Evolutionary conservation across 1,140 invertebrate species (phyloP).

Genomic region (Luehdorfia chinensis): DNA sequence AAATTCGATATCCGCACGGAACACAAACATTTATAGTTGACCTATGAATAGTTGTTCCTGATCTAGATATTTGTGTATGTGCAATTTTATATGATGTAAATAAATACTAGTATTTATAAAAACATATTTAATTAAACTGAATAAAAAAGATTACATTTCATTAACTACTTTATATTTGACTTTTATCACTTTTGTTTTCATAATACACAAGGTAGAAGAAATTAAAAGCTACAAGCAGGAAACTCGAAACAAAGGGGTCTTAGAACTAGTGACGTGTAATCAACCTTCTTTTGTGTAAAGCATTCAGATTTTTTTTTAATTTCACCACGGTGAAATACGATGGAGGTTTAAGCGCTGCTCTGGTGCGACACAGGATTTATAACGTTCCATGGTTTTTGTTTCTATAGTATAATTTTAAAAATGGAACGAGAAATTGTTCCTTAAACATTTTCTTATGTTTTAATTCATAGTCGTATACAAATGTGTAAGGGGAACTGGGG

Average conservation of each 20-base stretch:
- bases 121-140: too few species aligned
- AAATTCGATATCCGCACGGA: too few species aligned
- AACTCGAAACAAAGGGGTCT: conserved; percentile 44
- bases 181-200: not conserved
- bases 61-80: too few species aligned
- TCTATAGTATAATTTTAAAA: conserved; percentile 11
- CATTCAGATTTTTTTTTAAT: conserved; percentile 40
- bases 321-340: conserved; percentile 25
- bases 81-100: too few species aligned
- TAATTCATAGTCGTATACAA: too few species aligned
- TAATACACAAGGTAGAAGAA: conserved; percentile 13
- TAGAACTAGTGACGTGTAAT: conserved; percentile 52
- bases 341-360: conserved; percentile 19
- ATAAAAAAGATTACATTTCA: too few species aligned
- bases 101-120: too few species aligned
- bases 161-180: too few species aligned
- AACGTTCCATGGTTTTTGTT: conserved; percentile 14
- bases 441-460: conserved; percentile 12
- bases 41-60: too few species aligned
- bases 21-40: too few species aligned
- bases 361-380: conserved; percentile 11
- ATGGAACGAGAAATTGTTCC: conserved; percentile 17
- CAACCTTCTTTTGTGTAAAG: conserved; percentile 46
- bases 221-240: conserved; percentile 27
- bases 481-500: too few species aligned